Evolutionary conservation across 2,797 vertebrate species (phyloP).

Genomic region (Rhadinocentrus ornatus): DNA sequence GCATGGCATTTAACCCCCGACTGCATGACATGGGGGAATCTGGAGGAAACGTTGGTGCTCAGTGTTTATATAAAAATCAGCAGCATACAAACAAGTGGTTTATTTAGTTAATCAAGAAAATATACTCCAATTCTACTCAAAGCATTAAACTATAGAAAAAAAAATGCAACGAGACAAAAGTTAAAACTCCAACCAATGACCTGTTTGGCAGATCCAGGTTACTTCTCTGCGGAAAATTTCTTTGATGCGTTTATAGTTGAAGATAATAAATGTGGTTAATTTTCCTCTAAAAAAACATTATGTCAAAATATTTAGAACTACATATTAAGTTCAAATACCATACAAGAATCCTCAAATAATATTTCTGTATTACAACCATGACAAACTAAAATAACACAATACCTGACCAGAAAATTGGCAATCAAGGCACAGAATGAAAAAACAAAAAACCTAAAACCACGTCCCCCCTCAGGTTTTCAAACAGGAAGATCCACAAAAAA

Average conservation of each 20-base stretch:
- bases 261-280: not conserved
- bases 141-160: not conserved
- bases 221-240: not conserved
- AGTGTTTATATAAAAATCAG: conserved; percentile 1
- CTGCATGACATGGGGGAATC: conserved; percentile 5
- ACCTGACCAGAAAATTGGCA: conserved; percentile 15
- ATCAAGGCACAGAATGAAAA: conserved; percentile 53
- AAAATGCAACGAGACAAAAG: not conserved
- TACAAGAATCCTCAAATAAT: not conserved
- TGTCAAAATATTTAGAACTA: not conserved
- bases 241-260: not conserved
- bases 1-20: conserved; percentile 40
- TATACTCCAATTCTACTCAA: not conserved
- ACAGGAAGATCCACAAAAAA: conserved; percentile 2
- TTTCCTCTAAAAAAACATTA: not conserved
- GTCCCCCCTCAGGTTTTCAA: conserved; percentile 29
- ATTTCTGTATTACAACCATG: not conserved
- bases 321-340: not conserved
- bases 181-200: not conserved
- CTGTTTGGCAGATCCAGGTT: not conserved
- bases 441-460: conserved; percentile 38
- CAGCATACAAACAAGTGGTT: not conserved
- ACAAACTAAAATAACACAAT: conserved; percentile 36
- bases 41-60: not conserved
- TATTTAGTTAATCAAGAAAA: not conserved